A percentile compares a stretch with the other conserved stretches of the same genome.
Conservation (phyloP, 2,888 invertebrate genomes). For the Melanostoma mellinum region DNA sequence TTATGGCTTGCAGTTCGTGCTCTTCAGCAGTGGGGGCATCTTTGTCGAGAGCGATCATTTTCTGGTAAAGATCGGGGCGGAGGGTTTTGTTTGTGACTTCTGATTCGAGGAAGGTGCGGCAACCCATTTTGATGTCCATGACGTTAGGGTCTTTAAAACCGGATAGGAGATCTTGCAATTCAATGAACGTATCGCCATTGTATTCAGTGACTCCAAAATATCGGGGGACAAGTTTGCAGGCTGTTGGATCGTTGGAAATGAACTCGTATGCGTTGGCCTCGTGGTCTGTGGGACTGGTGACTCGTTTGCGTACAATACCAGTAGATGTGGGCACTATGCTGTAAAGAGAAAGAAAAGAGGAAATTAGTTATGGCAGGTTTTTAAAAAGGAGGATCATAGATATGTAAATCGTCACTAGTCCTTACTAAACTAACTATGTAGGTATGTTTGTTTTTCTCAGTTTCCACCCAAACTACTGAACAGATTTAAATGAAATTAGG, state of each 20-base stretch:
- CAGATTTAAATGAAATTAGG: too few species aligned
- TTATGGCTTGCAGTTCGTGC: constrained; percentile 91
- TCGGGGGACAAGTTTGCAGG: constrained; percentile 86
- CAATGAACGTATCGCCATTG: constrained; percentile 92
- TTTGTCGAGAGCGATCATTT: constrained; percentile 96
- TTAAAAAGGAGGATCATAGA: neutral
- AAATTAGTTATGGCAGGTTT: constrained; percentile 19
- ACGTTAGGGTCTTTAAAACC: constrained; percentile 96
- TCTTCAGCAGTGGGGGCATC: constrained; percentile 93
- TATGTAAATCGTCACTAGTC: too few species aligned
- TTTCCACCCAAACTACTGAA: too few species aligned
- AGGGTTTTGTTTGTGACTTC: constrained; percentile 95
- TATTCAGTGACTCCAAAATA: constrained; percentile 91
- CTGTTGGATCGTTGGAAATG: constrained; percentile 87
- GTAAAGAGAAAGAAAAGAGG: constrained; percentile 64
- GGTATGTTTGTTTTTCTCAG: neutral
- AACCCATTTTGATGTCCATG: constrained; percentile 99
- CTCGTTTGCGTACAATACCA: constrained; percentile 96
- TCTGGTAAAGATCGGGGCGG: constrained; percentile 94
- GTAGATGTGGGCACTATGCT: constrained; percentile 96
- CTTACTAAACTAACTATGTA: neutral
- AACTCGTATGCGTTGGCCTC: constrained; percentile 91
- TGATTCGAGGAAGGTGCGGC: constrained; percentile 96
- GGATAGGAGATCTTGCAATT: constrained; percentile 95
- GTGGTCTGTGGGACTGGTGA: constrained; percentile 87